Conservation (phyloP, 64 coral and sea anemone genomes). For the Porites australiensis region DNA sequence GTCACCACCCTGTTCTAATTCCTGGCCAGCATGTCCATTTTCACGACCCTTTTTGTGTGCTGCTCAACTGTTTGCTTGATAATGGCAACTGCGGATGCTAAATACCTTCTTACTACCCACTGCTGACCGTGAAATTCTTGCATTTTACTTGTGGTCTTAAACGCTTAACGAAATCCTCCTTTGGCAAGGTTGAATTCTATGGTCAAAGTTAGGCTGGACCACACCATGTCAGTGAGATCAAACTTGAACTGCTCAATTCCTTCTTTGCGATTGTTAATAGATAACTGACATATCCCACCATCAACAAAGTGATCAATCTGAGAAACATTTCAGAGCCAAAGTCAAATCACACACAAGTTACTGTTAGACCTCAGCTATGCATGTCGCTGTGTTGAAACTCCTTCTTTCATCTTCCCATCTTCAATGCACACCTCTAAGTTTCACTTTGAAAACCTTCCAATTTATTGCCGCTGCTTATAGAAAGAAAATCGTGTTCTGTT, state of each 20-base stretch:
- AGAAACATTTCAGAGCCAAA: no score
- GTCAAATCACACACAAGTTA: no score
- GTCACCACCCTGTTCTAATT: conserved; percentile 30
- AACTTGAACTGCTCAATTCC: conserved; percentile 44
- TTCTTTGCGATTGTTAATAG: conserved; percentile 6
- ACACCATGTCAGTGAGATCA: conserved; percentile 45
- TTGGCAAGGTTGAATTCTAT: conserved; percentile 54
- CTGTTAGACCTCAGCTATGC: no score
- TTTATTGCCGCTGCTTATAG: no score
- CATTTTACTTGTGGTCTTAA: conserved; percentile 60
- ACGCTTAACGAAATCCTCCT: conserved; percentile 75
- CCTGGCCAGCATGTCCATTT: conserved; percentile 59
- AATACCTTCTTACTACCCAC: conserved; percentile 75
- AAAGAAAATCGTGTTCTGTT: no score
- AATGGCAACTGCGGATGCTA: conserved; percentile 10
- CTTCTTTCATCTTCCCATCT: no score
- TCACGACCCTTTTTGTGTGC: conserved; percentile 63
- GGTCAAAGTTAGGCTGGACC: conserved; percentile 11
- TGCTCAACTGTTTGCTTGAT: conserved; percentile 64
- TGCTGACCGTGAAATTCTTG: conserved; percentile 39
- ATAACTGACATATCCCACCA: neutral
- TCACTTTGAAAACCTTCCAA: no score
- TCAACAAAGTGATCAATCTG: no score
- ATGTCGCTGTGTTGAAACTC: no score
- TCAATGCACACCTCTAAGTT: no score